phyloP scores from a whole-genome alignment of 2,113 vertebrate genomes.

The Colius striatus region DNA sequence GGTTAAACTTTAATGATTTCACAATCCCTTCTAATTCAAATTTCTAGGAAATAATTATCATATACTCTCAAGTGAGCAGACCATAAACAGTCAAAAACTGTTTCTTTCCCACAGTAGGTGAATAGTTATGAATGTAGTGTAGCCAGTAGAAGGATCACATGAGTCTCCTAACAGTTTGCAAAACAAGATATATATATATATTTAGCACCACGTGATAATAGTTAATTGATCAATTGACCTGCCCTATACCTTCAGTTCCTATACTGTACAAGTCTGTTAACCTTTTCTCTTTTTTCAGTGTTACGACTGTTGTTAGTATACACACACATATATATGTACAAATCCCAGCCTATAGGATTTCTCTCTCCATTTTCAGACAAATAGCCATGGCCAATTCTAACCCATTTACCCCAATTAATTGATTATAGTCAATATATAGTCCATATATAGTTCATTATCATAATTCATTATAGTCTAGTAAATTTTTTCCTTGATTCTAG shows the following conservation, averaged over 20 bases:
- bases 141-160: background rate
- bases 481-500: background rate
- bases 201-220: background rate
- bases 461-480: background rate
- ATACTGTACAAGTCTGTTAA: background rate
- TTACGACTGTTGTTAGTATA: background rate
- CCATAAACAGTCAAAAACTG: background rate
- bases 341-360: background rate
- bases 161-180: background rate
- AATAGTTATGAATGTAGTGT: background rate
- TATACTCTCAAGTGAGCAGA: background rate
- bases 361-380: background rate
- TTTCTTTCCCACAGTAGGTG: background rate
- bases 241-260: background rate
- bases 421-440: background rate
- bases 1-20: background rate
- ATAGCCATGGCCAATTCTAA: background rate
- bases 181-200: background rate
- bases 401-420: background rate
- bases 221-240: background rate
- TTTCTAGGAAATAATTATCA: background rate
- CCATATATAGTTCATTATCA: no score
- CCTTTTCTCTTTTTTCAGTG: background rate
- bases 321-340: background rate
- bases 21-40: background rate